These are phyloP conservation scores for Tragelaphus scriptus DNA, from an alignment of 2,113 vertebrate species.

Conservation along the genomic window DNA sequence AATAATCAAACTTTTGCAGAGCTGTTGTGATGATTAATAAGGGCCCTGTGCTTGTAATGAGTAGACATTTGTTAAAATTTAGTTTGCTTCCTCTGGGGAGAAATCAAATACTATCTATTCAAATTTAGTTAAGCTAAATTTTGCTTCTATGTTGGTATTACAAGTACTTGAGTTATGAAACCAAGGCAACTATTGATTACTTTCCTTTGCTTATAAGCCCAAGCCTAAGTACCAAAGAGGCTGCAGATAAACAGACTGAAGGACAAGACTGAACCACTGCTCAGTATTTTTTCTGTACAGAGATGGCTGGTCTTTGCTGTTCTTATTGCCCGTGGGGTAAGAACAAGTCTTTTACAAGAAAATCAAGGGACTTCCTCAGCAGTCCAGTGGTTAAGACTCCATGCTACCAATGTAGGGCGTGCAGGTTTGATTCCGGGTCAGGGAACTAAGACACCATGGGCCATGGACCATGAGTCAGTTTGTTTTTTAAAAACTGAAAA, in stretches of 20 bases:
- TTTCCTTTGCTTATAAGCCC: neutral
- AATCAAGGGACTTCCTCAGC: neutral
- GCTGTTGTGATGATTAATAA: neutral
- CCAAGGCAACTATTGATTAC: neutral
- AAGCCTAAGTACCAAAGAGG: neutral
- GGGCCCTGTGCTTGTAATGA: too few species aligned
- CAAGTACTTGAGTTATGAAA: neutral
- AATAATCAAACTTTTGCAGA: neutral
- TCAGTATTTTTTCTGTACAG: neutral
- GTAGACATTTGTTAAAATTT: neutral
- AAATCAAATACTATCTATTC: neutral
- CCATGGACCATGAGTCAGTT: neutral
- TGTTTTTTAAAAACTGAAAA: neutral
- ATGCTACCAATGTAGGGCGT: neutral
- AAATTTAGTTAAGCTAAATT: neutral
- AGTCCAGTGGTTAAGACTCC: neutral
- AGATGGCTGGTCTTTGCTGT: neutral
- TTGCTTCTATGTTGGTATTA: neutral
- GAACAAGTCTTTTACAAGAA: neutral
- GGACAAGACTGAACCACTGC: neutral
- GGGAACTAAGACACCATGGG: neutral
- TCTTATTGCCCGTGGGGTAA: neutral
- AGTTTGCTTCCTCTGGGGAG: neutral
- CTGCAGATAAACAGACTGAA: neutral
- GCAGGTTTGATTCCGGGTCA: neutral